These are phyloP conservation scores for Lepidotrigona ventralis DNA, from an alignment of 1,140 invertebrate genomes.

Conservation along the genomic window DNA sequence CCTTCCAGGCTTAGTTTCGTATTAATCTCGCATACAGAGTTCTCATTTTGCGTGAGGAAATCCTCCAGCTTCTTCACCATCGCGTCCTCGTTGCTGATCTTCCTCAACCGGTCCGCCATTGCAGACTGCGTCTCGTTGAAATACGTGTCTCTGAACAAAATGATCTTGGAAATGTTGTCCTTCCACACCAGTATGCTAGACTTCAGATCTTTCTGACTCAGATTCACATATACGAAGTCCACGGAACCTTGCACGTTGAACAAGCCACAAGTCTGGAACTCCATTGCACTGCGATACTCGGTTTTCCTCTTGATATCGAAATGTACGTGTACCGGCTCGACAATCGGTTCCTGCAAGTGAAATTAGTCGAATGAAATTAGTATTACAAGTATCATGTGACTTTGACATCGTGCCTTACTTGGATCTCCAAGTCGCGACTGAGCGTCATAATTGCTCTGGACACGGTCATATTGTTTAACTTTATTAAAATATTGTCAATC, in stretches of 20 bases:
- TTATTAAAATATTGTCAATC: slow-evolving; percentile 87
- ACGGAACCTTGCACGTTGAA: slow-evolving; percentile 86
- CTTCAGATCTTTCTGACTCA: slow-evolving; percentile 87
- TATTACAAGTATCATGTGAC: not conserved
- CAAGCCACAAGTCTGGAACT: slow-evolving; percentile 74
- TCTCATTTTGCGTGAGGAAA: slow-evolving; percentile 86
- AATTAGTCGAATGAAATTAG: not conserved
- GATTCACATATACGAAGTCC: slow-evolving; percentile 84
- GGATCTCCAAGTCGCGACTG: slow-evolving; percentile 85
- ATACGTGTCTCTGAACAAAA: slow-evolving; percentile 37
- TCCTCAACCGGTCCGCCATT: slow-evolving; percentile 21
- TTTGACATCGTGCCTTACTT: slow-evolving; percentile 75
- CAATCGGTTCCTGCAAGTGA: slow-evolving; percentile 84
- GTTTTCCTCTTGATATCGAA: slow-evolving; percentile 87
- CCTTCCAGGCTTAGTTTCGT: slow-evolving; percentile 85
- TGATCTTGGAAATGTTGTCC: slow-evolving; percentile 81
- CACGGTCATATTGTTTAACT: slow-evolving; percentile 85
- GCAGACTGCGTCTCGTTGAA: slow-evolving; percentile 45
- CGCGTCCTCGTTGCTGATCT: slow-evolving; percentile 79
- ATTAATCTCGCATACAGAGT: slow-evolving; percentile 78
- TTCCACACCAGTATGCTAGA: slow-evolving; percentile 86
- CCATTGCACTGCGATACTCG: slow-evolving; percentile 66
- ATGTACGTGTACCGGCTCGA: slow-evolving; percentile 87
- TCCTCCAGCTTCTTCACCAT: slow-evolving; percentile 86
- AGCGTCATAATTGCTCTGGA: slow-evolving; percentile 87